Base-by-base conservation (phyloP, 2,888 invertebrate genomes). In the Platynereis dumerilii region DNA sequence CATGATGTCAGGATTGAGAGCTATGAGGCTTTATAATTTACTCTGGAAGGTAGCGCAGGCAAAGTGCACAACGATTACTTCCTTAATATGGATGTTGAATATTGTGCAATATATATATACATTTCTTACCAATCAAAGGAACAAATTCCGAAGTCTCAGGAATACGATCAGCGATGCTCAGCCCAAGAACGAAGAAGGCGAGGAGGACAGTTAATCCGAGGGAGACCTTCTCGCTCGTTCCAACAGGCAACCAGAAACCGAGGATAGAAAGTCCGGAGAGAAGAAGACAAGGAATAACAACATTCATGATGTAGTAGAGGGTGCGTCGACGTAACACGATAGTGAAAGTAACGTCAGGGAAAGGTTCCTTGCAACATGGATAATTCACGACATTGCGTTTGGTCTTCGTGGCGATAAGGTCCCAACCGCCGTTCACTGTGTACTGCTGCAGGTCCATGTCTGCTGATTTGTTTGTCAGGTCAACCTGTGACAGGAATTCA, bases 231-330 rank as follows among this genome's bases (percentile, higher is more conserved):
- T 87, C 87, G 2, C 87, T 87, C 2, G 84, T 85, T 70, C 87
- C 87, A 2, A 87, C 87, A 2, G 87, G 87, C 58, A 87, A 77
- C 69, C 86, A 84, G 75, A 87, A 87, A 45, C 81, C 87, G 5
- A 87, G 83, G 60, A 87, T 79, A 1, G 87, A 87, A 55, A 87
- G 78, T 88, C 91, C 58, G 83, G 87, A 54, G 91, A 87, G 82
- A 83, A 88, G 84, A 74, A 87, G 84, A 75, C 87, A 87, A 5
- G 87, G 87, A 68, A 87, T 84, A 54, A 87, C 86, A 45, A 88
- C 85, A 78, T 87, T 88, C 76, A 87, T 86, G 72, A 86, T 83
- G 69, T 81, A 82, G 67, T 80, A 83, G 45, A 87, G 79, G 1
- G 86, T 86, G 69, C 86, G 84, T 42, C 87, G 76, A 5, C 87